A percentile compares a stretch with the other conserved stretches of the same genome.
phyloP scores from a whole-genome alignment of 1,140 invertebrate species.

The Octopus sinensis region DNA sequence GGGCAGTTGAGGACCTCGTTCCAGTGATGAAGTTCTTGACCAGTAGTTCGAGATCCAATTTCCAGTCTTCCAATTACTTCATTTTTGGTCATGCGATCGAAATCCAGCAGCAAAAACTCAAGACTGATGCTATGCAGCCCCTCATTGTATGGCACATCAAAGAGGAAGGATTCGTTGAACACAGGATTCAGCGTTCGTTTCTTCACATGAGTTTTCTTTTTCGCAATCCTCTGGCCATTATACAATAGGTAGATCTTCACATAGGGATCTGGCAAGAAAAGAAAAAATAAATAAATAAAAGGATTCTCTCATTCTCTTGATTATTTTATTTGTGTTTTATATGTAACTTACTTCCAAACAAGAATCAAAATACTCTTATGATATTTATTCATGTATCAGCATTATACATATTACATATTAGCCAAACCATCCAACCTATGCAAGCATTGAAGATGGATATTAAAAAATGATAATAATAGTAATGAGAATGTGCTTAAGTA shows the following conservation, averaged over 20 bases:
- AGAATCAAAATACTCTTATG: too few species aligned
- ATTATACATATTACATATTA: too few species aligned
- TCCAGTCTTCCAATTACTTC: slow-evolving; percentile 94
- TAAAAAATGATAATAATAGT: too few species aligned
- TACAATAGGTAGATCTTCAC: slow-evolving; percentile 96
- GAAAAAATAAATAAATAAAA: slow-evolving; percentile 1
- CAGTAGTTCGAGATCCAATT: slow-evolving; percentile 72
- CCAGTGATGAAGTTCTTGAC: slow-evolving; percentile 87
- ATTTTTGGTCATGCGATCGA: slow-evolving; percentile 96
- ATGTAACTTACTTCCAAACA: neutral
- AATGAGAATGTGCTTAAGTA: too few species aligned
- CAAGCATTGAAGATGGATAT: too few species aligned
- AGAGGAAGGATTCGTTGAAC: slow-evolving; percentile 91
- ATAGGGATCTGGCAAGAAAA: slow-evolving; percentile 65
- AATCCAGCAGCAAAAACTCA: slow-evolving; percentile 90
- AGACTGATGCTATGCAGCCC: slow-evolving; percentile 84
- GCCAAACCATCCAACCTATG: too few species aligned
- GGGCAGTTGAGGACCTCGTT: slow-evolving; percentile 92
- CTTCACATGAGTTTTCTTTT: slow-evolving; percentile 99
- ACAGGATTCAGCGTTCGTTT: slow-evolving; percentile 95
- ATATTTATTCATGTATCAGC: too few species aligned
- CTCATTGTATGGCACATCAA: slow-evolving; percentile 69
- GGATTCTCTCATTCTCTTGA: too few species aligned
- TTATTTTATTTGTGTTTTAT: neutral
- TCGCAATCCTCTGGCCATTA: slow-evolving; percentile 94